Conservation (phyloP, 2,797 vertebrate genomes). For the Thamnophis elegans region DNA sequence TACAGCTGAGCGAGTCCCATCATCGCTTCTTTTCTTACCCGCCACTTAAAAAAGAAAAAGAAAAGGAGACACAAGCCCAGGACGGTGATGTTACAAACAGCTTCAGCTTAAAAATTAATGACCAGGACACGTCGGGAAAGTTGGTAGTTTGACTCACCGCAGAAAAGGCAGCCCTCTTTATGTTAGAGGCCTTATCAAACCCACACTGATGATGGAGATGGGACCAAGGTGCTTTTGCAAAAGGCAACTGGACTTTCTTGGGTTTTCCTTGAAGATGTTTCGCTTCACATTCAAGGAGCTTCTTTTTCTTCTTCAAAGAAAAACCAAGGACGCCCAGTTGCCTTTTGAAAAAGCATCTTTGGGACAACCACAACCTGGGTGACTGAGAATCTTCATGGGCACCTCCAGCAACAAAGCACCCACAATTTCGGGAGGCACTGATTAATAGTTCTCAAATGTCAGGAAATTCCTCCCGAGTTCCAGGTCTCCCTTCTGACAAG, state of each 20-base stretch:
- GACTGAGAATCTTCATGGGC: background rate
- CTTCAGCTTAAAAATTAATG: background rate
- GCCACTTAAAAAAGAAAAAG: conserved; percentile 77
- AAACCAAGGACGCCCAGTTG: background rate
- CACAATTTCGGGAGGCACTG: too few species aligned
- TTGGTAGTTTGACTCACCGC: background rate
- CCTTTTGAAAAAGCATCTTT: background rate
- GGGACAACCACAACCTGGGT: rapidly evolving
- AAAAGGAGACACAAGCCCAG: background rate
- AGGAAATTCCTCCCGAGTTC: too few species aligned
- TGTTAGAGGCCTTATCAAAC: background rate
- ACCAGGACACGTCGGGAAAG: background rate
- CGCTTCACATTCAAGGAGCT: background rate
- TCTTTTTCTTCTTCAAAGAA: background rate
- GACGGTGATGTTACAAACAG: background rate
- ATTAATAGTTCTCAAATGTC: too few species aligned
- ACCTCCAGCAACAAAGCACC: too few species aligned
- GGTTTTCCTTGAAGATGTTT: background rate
- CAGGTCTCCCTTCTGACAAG: too few species aligned
- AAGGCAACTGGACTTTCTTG: background rate
- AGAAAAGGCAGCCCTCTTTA: background rate
- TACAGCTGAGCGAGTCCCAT: conserved; percentile 97
- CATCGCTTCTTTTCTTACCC: conserved; percentile 98
- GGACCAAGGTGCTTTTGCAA: background rate
- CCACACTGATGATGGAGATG: background rate